A percentile compares a stretch with the other conserved stretches of the same genome.
Evolutionary conservation across 2,113 vertebrate genomes (phyloP).

Genomic region (Lonchura striata): DNA sequence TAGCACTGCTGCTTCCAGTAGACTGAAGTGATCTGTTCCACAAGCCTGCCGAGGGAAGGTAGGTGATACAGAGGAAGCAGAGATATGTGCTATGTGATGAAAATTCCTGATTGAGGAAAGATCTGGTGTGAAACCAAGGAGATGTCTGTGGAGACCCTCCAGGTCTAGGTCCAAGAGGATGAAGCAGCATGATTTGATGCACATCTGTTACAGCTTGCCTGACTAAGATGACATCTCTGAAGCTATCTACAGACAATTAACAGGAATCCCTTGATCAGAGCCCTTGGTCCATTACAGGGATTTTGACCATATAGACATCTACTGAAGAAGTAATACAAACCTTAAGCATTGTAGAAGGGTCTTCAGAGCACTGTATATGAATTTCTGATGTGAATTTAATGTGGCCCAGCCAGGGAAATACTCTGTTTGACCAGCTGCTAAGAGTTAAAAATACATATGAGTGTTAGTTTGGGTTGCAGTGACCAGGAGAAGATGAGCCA

Average conservation of each 20-base stretch:
- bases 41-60: neutral
- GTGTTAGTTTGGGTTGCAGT: neutral
- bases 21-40: neutral
- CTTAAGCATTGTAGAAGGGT: neutral
- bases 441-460: neutral
- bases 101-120: neutral
- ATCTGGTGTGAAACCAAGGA: neutral
- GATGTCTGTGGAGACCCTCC: neutral
- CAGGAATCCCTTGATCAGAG: neutral
- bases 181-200: neutral
- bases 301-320: neutral
- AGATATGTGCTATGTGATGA: neutral
- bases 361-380: neutral
- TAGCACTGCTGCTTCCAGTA: neutral
- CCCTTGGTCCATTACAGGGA: neutral
- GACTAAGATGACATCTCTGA: neutral
- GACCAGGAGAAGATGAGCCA: neutral
- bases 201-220: neutral
- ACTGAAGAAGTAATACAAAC: neutral
- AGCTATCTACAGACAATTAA: neutral
- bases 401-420: neutral
- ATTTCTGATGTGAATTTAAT: neutral
- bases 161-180: neutral
- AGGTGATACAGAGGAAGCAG: neutral
- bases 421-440: neutral